Conservation (phyloP, 2,113 vertebrate species). For the Haemorhous mexicanus region DNA sequence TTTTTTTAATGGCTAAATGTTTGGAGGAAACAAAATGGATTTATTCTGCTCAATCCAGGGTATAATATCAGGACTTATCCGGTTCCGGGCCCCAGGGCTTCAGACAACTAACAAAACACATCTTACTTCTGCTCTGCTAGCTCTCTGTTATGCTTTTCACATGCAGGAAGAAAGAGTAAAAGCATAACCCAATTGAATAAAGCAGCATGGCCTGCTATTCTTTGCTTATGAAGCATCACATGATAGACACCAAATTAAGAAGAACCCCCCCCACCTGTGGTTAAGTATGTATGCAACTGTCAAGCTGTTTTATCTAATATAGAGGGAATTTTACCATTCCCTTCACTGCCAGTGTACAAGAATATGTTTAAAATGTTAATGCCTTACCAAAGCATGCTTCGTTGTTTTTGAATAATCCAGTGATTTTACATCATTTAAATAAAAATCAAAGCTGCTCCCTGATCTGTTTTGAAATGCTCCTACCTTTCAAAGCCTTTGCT, state of each 20-base stretch:
- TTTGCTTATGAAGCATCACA: conserved; percentile 72
- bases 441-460: conserved; percentile 1
- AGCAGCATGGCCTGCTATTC: conserved; percentile 72
- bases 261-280: conserved; percentile 46
- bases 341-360: background rate
- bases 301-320: background rate
- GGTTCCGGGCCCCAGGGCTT: conserved; percentile 88
- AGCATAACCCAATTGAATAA: conserved; percentile 74
- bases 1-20: conserved; percentile 87
- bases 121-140: conserved; percentile 91
- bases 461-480: background rate
- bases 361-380: conserved; percentile 15
- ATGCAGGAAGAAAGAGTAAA: conserved; percentile 78
- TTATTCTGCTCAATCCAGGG: conserved; percentile 83
- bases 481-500: background rate
- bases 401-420: background rate
- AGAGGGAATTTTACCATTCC: background rate
- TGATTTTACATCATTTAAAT: background rate
- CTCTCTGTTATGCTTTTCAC: conserved; percentile 86
- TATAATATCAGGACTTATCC: conserved; percentile 84
- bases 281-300: conserved; percentile 11
- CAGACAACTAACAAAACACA: conserved; percentile 91
- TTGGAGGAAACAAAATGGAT: conserved; percentile 88
- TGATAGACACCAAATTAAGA: conserved; percentile 61
- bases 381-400: background rate